phyloP scores from a whole-genome alignment of 2,113 vertebrate genomes.

The Thalassoma bifasciatum region DNA sequence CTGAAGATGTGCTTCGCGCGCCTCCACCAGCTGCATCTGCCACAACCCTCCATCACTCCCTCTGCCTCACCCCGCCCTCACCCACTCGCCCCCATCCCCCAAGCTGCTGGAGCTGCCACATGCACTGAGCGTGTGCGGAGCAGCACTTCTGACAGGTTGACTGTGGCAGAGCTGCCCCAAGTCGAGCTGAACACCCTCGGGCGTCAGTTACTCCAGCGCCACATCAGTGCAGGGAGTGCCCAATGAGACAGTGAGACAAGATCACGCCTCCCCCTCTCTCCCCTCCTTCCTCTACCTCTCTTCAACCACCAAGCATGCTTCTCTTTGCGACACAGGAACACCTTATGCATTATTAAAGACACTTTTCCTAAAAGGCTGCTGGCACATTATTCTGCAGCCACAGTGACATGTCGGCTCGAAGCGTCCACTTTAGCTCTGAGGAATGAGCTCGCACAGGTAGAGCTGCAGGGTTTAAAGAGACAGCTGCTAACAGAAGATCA shows the following conservation, averaged over 20 bases:
- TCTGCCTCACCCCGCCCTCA: constrained; percentile 13
- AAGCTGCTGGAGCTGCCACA: constrained; percentile 54
- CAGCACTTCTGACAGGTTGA: constrained; percentile 75
- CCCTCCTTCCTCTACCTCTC: constrained; percentile 15
- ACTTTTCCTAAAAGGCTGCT: constrained; percentile 85
- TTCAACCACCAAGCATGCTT: constrained; percentile 65
- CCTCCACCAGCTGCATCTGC: constrained; percentile 59
- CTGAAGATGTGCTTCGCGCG: constrained; percentile 50
- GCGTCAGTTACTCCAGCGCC: constrained; percentile 61
- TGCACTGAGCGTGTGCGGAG: constrained; percentile 51
- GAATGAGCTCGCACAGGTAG: constrained; percentile 48
- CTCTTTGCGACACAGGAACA: constrained; percentile 76
- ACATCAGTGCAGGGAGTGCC: constrained; percentile 34
- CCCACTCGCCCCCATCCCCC: neutral
- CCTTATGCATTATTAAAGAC: constrained; percentile 84
- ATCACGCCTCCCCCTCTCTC: constrained; percentile 35
- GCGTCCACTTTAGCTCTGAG: constrained; percentile 68
- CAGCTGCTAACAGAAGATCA: constrained; percentile 27
- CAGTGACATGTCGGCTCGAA: constrained; percentile 75
- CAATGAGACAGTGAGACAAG: constrained; percentile 57
- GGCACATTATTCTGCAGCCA: constrained; percentile 77
- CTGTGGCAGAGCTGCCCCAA: constrained; percentile 61
- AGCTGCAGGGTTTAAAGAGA: constrained; percentile 44
- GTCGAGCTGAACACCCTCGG: constrained; percentile 65
- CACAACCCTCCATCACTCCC: constrained; percentile 31